These are phyloP conservation scores for Drosophila punjabiensis DNA, from an alignment of 1,140 invertebrate species.

Conservation along the genomic window DNA sequence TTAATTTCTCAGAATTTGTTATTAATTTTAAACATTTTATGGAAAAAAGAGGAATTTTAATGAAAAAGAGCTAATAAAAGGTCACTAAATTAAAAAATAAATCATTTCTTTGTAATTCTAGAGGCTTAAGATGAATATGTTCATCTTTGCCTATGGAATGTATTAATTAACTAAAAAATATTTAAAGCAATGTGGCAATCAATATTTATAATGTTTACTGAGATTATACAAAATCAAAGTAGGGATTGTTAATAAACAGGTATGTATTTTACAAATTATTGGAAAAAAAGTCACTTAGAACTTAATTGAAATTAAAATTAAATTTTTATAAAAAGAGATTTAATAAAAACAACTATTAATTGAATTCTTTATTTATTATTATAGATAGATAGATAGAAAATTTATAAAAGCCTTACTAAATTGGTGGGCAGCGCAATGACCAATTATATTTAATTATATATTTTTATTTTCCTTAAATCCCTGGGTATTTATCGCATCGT, in stretches of 20 bases:
- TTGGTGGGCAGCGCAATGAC: no score
- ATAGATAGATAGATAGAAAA: no score
- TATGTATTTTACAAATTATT: no score
- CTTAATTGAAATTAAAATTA: no score
- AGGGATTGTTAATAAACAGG: not conserved
- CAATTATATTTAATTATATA: no score
- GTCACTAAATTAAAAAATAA: not conserved
- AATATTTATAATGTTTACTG: not conserved
- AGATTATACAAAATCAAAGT: not conserved
- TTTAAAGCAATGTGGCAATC: not conserved
- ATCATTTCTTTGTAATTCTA: not conserved
- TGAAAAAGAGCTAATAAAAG: not conserved
- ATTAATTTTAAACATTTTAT: not conserved
- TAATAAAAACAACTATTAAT: no score
- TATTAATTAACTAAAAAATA: not conserved
- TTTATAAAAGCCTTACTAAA: no score
- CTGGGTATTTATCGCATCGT: constrained; percentile 19
- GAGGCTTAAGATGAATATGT: not conserved
- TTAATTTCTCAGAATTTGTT: not conserved
- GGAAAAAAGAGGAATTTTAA: no score
- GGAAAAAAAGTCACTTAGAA: no score
- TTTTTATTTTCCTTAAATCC: not conserved
- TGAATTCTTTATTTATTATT: no score
- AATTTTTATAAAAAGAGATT: no score
- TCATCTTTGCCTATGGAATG: not conserved